Evolutionary conservation across 2,888 invertebrate genomes (phyloP), one percentile per base, ranked within the genome.

Genomic region (Beris chalybata): DNA sequence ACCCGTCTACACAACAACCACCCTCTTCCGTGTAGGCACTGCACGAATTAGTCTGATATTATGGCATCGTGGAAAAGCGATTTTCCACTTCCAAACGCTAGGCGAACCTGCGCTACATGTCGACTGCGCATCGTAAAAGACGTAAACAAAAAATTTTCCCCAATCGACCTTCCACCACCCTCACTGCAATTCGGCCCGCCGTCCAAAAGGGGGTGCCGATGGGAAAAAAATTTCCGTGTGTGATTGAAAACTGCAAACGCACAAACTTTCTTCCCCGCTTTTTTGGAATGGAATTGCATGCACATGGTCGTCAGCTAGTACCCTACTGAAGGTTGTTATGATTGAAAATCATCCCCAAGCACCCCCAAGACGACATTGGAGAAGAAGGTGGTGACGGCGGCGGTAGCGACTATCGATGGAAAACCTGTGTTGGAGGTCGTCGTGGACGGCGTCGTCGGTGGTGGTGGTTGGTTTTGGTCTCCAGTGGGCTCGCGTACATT

Each of bases 81-180:
- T 12, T 61, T 50, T 61, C 52, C 50, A 32, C 11, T 47, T 58
- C 38, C 38, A 38, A 9, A 7, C 38, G 9, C 5, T n/a, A 4
- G 5, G 50, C 47, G 52, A 67, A 61, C 69, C 69, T 69, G 69
- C 67, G 69, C 55, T 11, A n/a, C 38, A 31, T 11, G n/a, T 53
- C 55, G 38, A 48, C 22, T 65, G 67, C 66, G 67, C 66, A 67
- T 15, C 48, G 15, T 5, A 64, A 44, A 45, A 53, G 44, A 57
- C 64, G 68, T 66, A 68, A 68, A 68, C 65, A 68, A 68, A 63
- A 57, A 45, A 15, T 11, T 66, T 66, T 54, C 57, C 68, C 67
- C 57, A 44, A 13, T 45, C 30, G 31, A 22, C 50, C 6, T 63
- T 63, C 47, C 47, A 13, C 31, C 13, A 52, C 12, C 38, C 12